Percentiles rank a stretch among this genome's conserved stretches.
phyloP scores from a whole-genome alignment of 1,140 invertebrate genomes.

The Drosophila parvula region DNA sequence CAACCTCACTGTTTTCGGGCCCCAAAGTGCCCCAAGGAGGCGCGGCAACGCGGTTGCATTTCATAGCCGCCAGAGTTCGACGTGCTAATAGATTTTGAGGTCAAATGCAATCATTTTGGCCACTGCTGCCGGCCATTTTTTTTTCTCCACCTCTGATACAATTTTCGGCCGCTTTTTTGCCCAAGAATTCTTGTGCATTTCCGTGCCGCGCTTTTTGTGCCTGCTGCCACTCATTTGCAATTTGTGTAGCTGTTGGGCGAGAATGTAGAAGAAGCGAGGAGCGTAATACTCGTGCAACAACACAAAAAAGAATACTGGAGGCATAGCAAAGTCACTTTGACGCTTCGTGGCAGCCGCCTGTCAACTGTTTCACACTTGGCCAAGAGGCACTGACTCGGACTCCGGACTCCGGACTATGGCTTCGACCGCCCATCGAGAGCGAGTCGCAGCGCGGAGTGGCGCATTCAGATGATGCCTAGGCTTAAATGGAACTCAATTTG shows the following conservation, averaged over 20 bases:
- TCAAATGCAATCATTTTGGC: conserved; percentile 70
- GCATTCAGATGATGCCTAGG: conserved; percentile 35
- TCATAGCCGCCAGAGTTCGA: conserved; percentile 78
- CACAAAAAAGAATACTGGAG: conserved; percentile 1
- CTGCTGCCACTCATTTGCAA: conserved; percentile 69
- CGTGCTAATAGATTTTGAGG: conserved; percentile 83
- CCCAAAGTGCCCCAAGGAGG: conserved; percentile 48
- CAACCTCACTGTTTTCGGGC: conserved; percentile 73
- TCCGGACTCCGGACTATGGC: background rate
- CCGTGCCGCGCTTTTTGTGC: conserved; percentile 67
- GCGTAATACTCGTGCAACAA: conserved; percentile 11
- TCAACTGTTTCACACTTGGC: conserved; percentile 73
- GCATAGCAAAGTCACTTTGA: conserved; percentile 68
- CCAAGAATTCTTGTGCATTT: conserved; percentile 78
- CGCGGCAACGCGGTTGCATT: conserved; percentile 64
- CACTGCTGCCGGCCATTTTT: conserved; percentile 28
- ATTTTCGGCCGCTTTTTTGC: conserved; percentile 69
- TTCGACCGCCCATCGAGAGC: conserved; percentile 64
- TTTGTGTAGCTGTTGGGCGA: conserved; percentile 46
- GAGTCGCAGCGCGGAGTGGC: conserved; percentile 14
- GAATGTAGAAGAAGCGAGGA: conserved; percentile 16
- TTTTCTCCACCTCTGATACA: conserved; percentile 62
- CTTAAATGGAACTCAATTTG: conserved; percentile 49
- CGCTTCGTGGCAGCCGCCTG: conserved; percentile 77
- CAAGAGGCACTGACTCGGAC: conserved; percentile 20